Evolutionary conservation across 2,888 invertebrate species (phyloP).

Genomic region (Abscondita cerata): DNA sequence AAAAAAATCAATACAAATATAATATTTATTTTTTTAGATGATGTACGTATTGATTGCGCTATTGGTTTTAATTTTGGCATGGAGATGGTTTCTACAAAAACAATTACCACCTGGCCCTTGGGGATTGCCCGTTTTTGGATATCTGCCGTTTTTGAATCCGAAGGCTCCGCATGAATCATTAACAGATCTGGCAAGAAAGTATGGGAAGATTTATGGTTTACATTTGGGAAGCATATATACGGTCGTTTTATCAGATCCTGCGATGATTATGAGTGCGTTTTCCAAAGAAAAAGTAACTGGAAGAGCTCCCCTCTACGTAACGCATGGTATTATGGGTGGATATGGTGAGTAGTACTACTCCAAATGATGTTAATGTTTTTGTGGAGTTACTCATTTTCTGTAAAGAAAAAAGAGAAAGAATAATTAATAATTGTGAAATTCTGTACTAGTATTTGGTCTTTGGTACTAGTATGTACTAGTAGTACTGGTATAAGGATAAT

Average conservation of each 20-base stretch:
- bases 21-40: conserved; percentile 43
- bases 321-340: conserved; percentile 87
- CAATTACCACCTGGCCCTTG: conserved; percentile 76
- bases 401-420: no score
- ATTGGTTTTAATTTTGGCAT: conserved; percentile 25
- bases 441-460: no score
- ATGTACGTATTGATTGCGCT: conserved; percentile 28
- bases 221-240: conserved; percentile 77
- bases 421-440: no score
- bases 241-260: conserved; percentile 79
- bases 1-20: no score
- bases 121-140: conserved; percentile 81
- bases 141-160: conserved; percentile 75
- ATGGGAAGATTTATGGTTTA: conserved; percentile 78
- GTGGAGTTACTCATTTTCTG: no score
- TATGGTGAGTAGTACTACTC: conserved; percentile 83
- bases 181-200: conserved; percentile 69
- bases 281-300: conserved; percentile 76
- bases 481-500: no score
- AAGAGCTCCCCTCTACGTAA: conserved; percentile 81
- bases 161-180: conserved; percentile 75
- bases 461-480: no score
- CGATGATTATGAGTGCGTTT: conserved; percentile 74
- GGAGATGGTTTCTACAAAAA: conserved; percentile 7
- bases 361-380: no score